Conservation (phyloP, 2,888 invertebrate genomes). For the Xanthia togata region DNA sequence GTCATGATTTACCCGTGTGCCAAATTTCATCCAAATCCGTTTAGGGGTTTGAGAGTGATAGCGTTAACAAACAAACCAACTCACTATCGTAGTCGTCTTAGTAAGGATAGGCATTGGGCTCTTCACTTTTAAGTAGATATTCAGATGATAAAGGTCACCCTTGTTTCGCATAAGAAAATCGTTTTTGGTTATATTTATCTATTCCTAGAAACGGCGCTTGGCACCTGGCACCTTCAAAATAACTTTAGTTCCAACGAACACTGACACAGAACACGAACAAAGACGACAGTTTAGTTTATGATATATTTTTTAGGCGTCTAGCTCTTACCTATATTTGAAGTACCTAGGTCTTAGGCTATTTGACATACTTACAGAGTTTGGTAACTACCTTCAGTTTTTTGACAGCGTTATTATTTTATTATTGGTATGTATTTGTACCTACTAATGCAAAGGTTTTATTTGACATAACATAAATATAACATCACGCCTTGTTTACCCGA, state of each 20-base stretch:
- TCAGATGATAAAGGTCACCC: neutral
- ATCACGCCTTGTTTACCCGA: too few species aligned
- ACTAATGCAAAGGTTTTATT: too few species aligned
- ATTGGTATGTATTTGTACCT: neutral
- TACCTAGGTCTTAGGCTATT: neutral
- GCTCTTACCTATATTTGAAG: neutral
- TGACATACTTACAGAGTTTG: neutral
- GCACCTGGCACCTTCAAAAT: constrained; percentile 9
- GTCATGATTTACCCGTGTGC: too few species aligned
- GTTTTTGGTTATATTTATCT: neutral
- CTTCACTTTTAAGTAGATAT: neutral
- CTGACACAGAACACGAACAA: too few species aligned
- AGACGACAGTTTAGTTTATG: too few species aligned
- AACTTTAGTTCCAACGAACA: too few species aligned
- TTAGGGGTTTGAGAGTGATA: too few species aligned
- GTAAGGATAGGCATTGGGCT: neutral
- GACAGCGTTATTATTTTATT: neutral
- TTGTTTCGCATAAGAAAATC: neutral
- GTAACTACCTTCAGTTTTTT: neutral
- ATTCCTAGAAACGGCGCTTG: neutral
- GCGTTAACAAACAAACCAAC: too few species aligned
- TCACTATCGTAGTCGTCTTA: too few species aligned
- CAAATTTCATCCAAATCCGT: too few species aligned
- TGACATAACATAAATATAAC: too few species aligned
- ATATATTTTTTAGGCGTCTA: neutral